Base-by-base conservation (phyloP, 2,113 vertebrate genomes). In the Aptenodytes patagonicus region DNA sequence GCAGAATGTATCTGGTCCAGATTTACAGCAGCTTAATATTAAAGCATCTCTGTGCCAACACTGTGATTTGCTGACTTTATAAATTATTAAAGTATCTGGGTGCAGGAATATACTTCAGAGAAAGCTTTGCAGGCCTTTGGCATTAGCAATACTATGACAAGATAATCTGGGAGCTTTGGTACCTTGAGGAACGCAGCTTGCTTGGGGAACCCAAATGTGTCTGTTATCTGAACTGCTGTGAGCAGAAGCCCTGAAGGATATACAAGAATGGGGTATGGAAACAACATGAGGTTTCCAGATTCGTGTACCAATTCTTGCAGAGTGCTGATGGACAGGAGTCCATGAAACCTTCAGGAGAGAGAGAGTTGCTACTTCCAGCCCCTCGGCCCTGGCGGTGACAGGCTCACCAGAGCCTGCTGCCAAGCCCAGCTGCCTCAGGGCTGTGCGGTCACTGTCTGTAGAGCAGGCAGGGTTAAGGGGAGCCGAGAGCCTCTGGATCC, bases 31-130 rank as follows among this genome's bases (percentile, higher is more conserved):
- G 77, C 55, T 92, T 89, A 94, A 82, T 87, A 95, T 72, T 91
- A 93, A 93, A 95, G 68, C 29, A 26, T 65, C 65, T 62, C 86
- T 69, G 46, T 92, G 91, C 49, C 86, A 89, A 49, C 65, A n/a
- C 52, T 22, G 12, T 86, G 65, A 87, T 93, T 92, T 93, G 61
- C 77, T 93, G 81, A 40, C 70, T 87, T 75, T 38, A 93, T 97
- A 71, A 95, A 97, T 95, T 96, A 96, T 95, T 97, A 75, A 95
- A 69, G 55, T 52, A n/a, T 60, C 72, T 87, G 64, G 51, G 88
- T 80, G 32, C n/a, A 87, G 68, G 22, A 81, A 86, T 88, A 29
- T 66, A 86, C 60, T 83, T 92, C 51, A 89, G 71, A 86, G 82
- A 89, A 64, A 81, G 31, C 38, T 83, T 92, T 88, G 55, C 52